These are phyloP conservation scores for Apolygus lucorum DNA, from an alignment of 1,140 invertebrate species.

Conservation along the genomic window DNA sequence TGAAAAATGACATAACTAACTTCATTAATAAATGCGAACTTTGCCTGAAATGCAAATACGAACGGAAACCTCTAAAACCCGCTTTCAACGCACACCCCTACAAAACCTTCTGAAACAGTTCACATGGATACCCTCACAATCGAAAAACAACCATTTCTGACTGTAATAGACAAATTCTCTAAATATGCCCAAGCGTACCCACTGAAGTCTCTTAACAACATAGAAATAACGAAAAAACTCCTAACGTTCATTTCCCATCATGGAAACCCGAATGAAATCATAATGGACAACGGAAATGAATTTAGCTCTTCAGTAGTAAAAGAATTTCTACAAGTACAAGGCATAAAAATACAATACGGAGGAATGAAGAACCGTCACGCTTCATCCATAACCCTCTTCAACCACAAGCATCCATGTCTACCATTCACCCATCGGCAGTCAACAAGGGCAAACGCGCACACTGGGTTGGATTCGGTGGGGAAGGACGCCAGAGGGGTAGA, in stretches of 20 bases:
- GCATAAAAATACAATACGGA: background rate
- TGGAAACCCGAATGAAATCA: background rate
- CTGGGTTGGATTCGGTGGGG: too few species aligned
- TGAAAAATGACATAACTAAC: too few species aligned
- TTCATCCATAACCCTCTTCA: too few species aligned
- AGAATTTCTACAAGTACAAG: background rate
- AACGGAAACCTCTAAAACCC: conserved; percentile 34
- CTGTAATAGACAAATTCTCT: background rate
- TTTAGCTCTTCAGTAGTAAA: background rate
- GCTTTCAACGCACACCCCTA: conserved; percentile 28
- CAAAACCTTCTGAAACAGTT: conserved; percentile 22
- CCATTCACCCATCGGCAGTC: too few species aligned
- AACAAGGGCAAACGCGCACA: too few species aligned
- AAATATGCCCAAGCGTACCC: background rate
- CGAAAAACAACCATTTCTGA: background rate
- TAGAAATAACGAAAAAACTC: background rate
- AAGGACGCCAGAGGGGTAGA: too few species aligned
- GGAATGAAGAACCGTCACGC: too few species aligned
- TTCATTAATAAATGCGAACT: too few species aligned
- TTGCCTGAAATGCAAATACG: too few species aligned
- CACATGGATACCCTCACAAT: background rate
- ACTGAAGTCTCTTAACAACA: background rate
- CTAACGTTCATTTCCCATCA: background rate
- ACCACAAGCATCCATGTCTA: too few species aligned
- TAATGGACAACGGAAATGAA: too few species aligned